Evolutionary conservation across 1,140 invertebrate species (phyloP).

Genomic region (Battus philenor): DNA sequence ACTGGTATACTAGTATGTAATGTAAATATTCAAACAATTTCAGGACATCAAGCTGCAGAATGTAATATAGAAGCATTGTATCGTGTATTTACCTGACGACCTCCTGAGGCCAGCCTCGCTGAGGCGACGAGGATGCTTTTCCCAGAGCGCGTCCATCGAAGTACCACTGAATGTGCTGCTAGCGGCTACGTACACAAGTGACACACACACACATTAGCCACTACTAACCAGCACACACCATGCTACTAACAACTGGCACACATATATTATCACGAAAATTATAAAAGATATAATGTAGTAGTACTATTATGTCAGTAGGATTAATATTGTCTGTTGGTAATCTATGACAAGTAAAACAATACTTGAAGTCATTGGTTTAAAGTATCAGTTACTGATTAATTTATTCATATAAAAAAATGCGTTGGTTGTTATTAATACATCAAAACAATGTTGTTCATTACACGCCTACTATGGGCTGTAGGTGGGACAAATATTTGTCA

Average conservation of each 20-base stretch:
- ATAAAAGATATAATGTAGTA: too few species aligned
- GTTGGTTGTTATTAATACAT: constrained; percentile 2
- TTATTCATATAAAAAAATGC: too few species aligned
- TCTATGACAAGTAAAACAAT: too few species aligned
- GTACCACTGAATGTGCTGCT: constrained; percentile 77
- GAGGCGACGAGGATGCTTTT: constrained; percentile 80
- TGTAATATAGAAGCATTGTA: constrained; percentile 15
- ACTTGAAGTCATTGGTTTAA: too few species aligned
- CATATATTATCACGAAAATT: constrained; percentile 3
- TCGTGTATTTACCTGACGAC: constrained; percentile 80
- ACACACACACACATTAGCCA: constrained; percentile 69
- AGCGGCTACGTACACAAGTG: constrained; percentile 76
- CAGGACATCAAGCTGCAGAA: constrained; percentile 17
- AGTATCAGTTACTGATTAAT: too few species aligned
- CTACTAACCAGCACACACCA: constrained; percentile 43
- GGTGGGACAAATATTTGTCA: constrained; percentile 8
- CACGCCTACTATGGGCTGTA: too few species aligned
- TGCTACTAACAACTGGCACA: constrained; percentile 21
- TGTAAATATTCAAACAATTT: constrained; percentile 12
- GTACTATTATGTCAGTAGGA: too few species aligned
- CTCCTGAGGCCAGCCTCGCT: constrained; percentile 82
- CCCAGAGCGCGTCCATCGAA: constrained; percentile 83
- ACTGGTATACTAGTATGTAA: constrained; percentile 1
- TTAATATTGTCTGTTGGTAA: too few species aligned
- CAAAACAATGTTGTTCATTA: constrained; percentile 14